Conservation (phyloP, 2,888 invertebrate species). For the Melanostoma mellinum region DNA sequence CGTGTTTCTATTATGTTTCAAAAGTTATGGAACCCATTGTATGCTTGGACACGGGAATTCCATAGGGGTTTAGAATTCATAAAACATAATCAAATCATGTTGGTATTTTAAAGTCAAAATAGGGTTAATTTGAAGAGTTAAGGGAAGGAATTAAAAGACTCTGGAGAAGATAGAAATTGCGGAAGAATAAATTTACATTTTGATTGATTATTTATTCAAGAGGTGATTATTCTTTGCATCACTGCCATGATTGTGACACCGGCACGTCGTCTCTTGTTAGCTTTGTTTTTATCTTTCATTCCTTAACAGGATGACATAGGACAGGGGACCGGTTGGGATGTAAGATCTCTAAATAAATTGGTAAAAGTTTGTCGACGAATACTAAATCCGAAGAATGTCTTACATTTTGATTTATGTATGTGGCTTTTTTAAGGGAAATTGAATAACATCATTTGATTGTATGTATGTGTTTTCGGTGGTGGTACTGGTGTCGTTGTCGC, state of each 20-base stretch:
- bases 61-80: conserved; percentile 33
- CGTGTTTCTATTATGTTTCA: conserved; percentile 52
- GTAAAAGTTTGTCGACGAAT: conserved; percentile 62
- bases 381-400: conserved; percentile 61
- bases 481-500: conserved; percentile 15
- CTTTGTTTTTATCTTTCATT: conserved; percentile 60
- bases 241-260: conserved; percentile 71
- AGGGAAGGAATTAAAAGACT: not conserved
- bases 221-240: conserved; percentile 72
- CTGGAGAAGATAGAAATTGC: conserved; percentile 10
- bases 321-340: conserved; percentile 11
- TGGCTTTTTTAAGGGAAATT: conserved; percentile 60
- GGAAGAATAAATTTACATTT: conserved; percentile 75
- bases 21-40: conserved; percentile 31
- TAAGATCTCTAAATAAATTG: conserved; percentile 60
- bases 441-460: conserved; percentile 68
- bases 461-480: conserved; percentile 25
- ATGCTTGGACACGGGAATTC: conserved; percentile 10
- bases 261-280: conserved; percentile 61
- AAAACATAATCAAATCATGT: conserved; percentile 35
- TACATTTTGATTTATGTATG: conserved; percentile 67
- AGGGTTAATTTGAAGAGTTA: conserved; percentile 68
- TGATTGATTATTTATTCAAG: conserved; percentile 75
- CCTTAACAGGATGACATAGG: conserved; percentile 13
- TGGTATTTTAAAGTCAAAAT: conserved; percentile 44